phyloP scores from a whole-genome alignment of 2,113 vertebrate genomes.

The Tachycineta bicolor region DNA sequence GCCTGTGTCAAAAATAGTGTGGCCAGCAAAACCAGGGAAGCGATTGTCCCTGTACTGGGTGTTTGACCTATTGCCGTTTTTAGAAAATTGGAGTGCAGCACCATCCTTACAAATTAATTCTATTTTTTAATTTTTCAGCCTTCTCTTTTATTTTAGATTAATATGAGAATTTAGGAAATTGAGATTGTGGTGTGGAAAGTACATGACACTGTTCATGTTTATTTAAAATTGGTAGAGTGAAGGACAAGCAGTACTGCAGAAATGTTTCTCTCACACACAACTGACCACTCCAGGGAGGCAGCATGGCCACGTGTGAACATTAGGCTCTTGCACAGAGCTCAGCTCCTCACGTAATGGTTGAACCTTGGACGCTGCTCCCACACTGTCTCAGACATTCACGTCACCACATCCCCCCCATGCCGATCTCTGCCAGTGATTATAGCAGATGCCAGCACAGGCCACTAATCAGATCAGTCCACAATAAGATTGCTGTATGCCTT shows the following conservation, averaged over 20 bases:
- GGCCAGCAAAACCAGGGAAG: not conserved
- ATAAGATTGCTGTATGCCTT: not conserved
- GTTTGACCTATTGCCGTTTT: not conserved
- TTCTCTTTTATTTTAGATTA: not conserved
- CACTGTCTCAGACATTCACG: not conserved
- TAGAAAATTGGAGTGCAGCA: not conserved
- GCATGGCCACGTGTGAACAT: rapidly evolving
- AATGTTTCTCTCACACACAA: rapidly evolving
- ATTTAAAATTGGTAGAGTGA: not conserved
- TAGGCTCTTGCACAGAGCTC: not conserved
- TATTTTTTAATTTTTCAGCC: not conserved
- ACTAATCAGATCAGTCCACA: conserved; percentile 36
- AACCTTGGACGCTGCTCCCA: not conserved
- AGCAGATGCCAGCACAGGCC: not conserved
- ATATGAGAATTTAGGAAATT: not conserved
- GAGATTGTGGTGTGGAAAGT: not conserved
- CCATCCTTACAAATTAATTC: not conserved
- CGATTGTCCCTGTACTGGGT: too few relatives aligned
- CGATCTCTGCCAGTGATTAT: not conserved
- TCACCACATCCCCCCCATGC: not conserved
- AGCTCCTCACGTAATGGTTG: not conserved
- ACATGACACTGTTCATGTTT: not conserved
- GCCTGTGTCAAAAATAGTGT: not conserved
- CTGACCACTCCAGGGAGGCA: not conserved
- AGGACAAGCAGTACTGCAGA: not conserved